phyloP scores from a whole-genome alignment of 2,113 vertebrate species.

The Progne subis region DNA sequence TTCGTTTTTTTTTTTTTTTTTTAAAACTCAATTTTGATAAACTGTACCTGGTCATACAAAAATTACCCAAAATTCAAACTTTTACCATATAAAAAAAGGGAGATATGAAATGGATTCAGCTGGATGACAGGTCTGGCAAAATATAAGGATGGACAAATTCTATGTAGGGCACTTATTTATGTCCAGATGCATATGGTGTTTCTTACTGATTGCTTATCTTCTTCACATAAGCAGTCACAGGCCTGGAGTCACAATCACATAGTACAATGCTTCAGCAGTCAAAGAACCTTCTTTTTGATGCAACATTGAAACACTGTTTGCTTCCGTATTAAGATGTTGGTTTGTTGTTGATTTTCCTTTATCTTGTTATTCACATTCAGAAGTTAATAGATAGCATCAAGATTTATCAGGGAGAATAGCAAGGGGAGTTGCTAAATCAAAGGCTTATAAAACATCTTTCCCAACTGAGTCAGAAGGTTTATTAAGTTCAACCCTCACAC shows the following conservation, averaged over 20 bases:
- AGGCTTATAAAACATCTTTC: constrained; percentile 75
- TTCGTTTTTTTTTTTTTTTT: constrained; percentile 47
- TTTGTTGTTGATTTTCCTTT: constrained; percentile 68
- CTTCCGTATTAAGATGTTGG: constrained; percentile 63
- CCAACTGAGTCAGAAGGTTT: constrained; percentile 88
- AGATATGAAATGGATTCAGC: constrained; percentile 75
- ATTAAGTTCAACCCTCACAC: constrained; percentile 91
- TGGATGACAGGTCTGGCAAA: constrained; percentile 77
- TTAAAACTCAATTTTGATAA: constrained; percentile 76
- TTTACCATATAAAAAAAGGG: constrained; percentile 80
- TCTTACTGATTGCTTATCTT: constrained; percentile 67
- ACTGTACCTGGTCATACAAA: constrained; percentile 82
- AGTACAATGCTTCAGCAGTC: constrained; percentile 71
- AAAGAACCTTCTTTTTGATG: constrained; percentile 68
- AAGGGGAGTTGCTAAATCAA: constrained; percentile 61
- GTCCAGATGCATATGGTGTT: constrained; percentile 72
- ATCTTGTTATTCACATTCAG: constrained; percentile 70
- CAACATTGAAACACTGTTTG: constrained; percentile 60
- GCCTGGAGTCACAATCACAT: constrained; percentile 71
- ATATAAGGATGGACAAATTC: constrained; percentile 74
- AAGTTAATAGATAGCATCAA: constrained; percentile 69
- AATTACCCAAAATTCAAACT: constrained; percentile 78
- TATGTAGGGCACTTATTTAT: constrained; percentile 75
- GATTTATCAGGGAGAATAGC: constrained; percentile 49
- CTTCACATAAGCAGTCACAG: constrained; percentile 71